Percentiles rank a stretch among this genome's conserved stretches.
Conservation (phyloP, 2,888 invertebrate species). For the Pteria penguin region DNA sequence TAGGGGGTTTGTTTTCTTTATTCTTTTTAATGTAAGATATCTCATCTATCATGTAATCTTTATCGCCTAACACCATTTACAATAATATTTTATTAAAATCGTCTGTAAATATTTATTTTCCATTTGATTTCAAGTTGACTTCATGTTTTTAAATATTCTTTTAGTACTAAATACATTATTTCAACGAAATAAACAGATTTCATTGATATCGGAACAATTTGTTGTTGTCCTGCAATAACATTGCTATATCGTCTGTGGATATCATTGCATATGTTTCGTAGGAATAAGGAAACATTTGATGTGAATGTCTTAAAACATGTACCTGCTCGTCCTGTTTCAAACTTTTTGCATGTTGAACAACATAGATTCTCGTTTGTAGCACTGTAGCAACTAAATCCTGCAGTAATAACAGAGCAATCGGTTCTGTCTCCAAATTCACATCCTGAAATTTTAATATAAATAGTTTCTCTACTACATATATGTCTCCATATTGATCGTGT, state of each 20-base stretch:
- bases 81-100: too few relatives aligned
- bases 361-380: not conserved
- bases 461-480: too few relatives aligned
- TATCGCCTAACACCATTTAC: too few relatives aligned
- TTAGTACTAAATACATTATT: too few relatives aligned
- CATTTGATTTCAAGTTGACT: not conserved
- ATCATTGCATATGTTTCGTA: not conserved
- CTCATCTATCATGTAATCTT: too few relatives aligned
- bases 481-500: too few relatives aligned
- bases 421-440: not conserved
- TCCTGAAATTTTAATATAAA: not conserved
- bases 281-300: not conserved
- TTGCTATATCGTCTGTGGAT: not conserved
- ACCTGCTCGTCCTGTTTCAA: not conserved
- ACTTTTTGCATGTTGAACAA: not conserved
- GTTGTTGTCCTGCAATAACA: not conserved
- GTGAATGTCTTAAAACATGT: too few relatives aligned
- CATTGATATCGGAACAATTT: not conserved
- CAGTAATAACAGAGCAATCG: not conserved
- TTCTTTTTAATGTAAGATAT: too few relatives aligned
- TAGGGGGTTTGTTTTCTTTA: too few relatives aligned
- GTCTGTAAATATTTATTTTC: not conserved
- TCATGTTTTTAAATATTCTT: too few relatives aligned
- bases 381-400: not conserved
- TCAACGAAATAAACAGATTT: too few relatives aligned